Evolutionary conservation across 2,888 invertebrate genomes (phyloP).

Genomic region (Thereva nobilitata): DNA sequence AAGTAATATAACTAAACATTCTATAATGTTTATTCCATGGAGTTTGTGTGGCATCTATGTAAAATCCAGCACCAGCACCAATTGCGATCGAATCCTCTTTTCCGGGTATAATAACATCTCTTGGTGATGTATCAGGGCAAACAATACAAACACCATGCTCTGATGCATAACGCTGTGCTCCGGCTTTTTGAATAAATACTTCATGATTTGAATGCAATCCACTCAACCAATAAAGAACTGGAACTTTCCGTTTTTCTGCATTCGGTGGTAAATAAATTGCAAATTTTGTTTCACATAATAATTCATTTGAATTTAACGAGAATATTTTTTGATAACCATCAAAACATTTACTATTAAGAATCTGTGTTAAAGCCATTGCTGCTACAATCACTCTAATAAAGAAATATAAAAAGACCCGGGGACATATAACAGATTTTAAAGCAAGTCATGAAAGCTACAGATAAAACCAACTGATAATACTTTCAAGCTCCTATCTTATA

Average conservation of each 20-base stretch:
- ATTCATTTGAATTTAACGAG: slow-evolving; percentile 56
- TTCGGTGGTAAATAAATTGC: slow-evolving; percentile 84
- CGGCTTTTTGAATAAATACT: slow-evolving; percentile 90
- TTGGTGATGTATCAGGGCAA: slow-evolving; percentile 90
- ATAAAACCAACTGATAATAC: too few species aligned
- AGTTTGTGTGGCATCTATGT: slow-evolving; percentile 82
- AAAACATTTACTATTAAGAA: slow-evolving; percentile 74
- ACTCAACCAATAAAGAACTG: slow-evolving; percentile 86
- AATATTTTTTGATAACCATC: slow-evolving; percentile 81
- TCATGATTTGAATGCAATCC: slow-evolving; percentile 89
- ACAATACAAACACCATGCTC: slow-evolving; percentile 82
- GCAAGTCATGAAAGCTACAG: too few species aligned
- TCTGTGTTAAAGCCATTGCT: slow-evolving; percentile 59
- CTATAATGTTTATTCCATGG: slow-evolving; percentile 88
- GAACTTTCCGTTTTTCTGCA: slow-evolving; percentile 60
- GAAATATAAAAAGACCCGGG: too few species aligned
- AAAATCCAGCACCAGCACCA: slow-evolving; percentile 91
- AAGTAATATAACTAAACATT: slow-evolving; percentile 89
- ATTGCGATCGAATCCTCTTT: slow-evolving; percentile 90
- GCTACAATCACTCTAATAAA: too few species aligned
- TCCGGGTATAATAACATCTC: slow-evolving; percentile 82
- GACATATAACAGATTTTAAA: too few species aligned
- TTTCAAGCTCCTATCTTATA: too few species aligned
- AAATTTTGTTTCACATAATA: slow-evolving; percentile 88
- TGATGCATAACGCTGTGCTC: slow-evolving; percentile 84